Percentiles rank a stretch among this genome's conserved stretches.
Evolutionary conservation across 2,888 invertebrate species (phyloP).

Genomic region (Hydraecia micacea): DNA sequence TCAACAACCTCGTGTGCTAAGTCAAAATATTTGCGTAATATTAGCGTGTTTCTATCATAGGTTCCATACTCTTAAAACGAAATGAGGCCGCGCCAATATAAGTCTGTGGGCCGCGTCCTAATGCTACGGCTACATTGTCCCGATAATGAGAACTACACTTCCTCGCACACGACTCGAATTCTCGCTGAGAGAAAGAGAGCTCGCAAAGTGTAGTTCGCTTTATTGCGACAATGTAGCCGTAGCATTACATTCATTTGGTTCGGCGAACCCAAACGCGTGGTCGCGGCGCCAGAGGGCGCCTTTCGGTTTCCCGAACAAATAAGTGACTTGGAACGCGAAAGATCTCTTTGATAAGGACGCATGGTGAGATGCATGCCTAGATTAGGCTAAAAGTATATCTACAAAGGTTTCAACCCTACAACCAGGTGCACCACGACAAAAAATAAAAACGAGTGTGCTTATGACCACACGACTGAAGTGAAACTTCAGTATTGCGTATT

Average conservation of each 20-base stretch:
- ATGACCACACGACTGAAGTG: too few species aligned
- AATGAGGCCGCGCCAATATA: too few species aligned
- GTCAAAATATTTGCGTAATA: too few species aligned
- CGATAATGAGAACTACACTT: neutral
- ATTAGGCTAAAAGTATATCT: neutral
- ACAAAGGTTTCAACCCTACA: neutral
- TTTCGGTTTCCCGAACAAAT: neutral
- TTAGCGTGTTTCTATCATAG: too few species aligned
- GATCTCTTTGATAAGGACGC: neutral
- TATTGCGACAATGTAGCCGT: neutral
- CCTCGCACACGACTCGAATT: neutral
- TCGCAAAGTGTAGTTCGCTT: neutral
- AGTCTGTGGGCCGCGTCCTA: too few species aligned
- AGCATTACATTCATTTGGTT: neutral
- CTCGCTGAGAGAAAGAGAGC: neutral
- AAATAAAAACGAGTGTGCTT: too few species aligned
- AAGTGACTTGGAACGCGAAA: neutral
- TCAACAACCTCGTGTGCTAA: too few species aligned
- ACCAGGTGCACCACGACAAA: neutral
- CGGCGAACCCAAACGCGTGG: neutral
- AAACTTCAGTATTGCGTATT: too few species aligned
- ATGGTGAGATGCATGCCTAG: neutral
- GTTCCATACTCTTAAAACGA: too few species aligned
- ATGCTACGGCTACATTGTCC: neutral
- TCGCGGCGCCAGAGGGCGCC: neutral